Percentiles rank a stretch among this genome's conserved stretches.
Conservation (phyloP, 1,140 invertebrate species). For the Bactericera cockerelli region DNA sequence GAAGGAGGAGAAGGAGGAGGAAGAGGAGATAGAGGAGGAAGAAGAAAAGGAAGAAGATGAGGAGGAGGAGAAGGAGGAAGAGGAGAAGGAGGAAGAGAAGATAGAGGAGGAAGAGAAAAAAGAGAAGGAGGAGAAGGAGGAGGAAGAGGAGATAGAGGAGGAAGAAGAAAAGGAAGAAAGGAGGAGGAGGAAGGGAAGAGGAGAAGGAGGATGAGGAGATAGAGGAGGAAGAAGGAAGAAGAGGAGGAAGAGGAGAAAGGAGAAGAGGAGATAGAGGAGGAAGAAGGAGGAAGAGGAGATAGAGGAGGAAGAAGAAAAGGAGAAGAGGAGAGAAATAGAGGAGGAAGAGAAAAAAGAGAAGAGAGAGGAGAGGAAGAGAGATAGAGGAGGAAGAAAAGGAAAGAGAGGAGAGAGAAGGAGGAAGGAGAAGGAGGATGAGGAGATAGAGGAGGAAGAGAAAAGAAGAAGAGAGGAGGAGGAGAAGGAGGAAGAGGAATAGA, state of each 20-base stretch:
- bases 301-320: too few species aligned
- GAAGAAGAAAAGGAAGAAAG: constrained; percentile 10
- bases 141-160: constrained; percentile 12
- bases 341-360: too few species aligned
- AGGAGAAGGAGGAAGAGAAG: constrained; percentile 7
- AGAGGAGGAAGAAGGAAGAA: constrained; percentile 7
- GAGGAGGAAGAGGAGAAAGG: constrained; percentile 18
- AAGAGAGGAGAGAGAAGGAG: too few species aligned
- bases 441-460: too few species aligned
- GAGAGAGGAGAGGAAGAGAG: too few species aligned
- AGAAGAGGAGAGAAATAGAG: too few species aligned
- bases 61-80: not conserved
- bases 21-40: constrained; percentile 1
- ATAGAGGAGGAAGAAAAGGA: too few species aligned
- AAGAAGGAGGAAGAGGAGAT: too few species aligned
- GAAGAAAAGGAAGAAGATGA: constrained; percentile 1
- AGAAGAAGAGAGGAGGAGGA: constrained; percentile 18
- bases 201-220: too few species aligned
- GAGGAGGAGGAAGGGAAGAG: constrained; percentile 2
- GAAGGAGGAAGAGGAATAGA: constrained; percentile 20
- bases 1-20: not conserved
- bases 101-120: constrained; percentile 14
- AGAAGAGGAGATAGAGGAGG: too few species aligned
- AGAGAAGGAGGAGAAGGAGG: constrained; percentile 13
- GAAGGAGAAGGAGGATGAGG: too few species aligned